Evolutionary conservation across 2,888 invertebrate genomes (phyloP), one percentile per base, ranked within the genome.

Genomic region (Agrotis exclamationis): DNA sequence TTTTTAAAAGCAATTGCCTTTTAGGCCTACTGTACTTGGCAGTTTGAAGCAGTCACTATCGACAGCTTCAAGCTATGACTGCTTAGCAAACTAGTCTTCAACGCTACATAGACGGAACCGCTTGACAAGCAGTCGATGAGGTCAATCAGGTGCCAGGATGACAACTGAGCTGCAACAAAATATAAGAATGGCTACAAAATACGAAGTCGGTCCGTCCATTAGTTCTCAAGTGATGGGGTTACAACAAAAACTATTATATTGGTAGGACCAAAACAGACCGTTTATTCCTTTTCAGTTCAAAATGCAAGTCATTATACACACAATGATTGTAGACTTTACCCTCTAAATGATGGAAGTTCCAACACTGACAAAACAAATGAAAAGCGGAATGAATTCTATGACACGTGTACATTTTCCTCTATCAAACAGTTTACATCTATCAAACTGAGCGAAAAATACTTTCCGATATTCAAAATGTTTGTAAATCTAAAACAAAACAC

Each of bases 361-460:
- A 50, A 75, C 28, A 64, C 3, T 22, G 13, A 48, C 11, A 14
- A 64, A 39, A 20, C 22, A 60, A 48, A 18, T n/a, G 11, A 53
- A 60, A 48, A 60, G 13, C 7, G 14, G 1, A 45, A 63, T 63
- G 13, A 16, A 51, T 24, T 5, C 3, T 20, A 14, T 53, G 16
- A 63, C 7, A 14, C 50, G 48, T 56, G 45, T 39, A 39, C 28
- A 58, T 54, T 56, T 5, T 39, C 44, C n/a, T 5, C 2, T 69
- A 74, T 50, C n/a, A 3, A 80, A 28, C 24, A 69, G n/a, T 65
- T 56, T 47, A 44, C 11, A 74, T 66, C n/a, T 20, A 20, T 47
- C 22, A 58, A 79, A 73, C 39, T 9, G 44, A 56, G 44, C 28
- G 51, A 44, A 44, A 60, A 57, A 67, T 7, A 60, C 50, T 39